phyloP scores from a whole-genome alignment of 2,113 vertebrate genomes.

The Prunella fulvescens region DNA sequence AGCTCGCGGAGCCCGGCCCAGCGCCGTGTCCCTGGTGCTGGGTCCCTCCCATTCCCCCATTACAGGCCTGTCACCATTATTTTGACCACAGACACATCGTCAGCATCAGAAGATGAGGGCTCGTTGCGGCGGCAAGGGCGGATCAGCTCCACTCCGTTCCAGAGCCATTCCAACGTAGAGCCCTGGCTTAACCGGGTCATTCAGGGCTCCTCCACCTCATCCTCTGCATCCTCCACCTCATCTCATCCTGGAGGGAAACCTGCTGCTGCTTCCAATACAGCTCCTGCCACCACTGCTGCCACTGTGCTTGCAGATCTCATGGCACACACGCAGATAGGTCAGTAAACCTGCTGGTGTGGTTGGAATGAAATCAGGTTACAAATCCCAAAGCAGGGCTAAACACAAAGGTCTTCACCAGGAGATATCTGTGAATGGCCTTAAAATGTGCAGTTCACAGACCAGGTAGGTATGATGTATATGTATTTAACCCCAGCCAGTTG shows the following conservation, averaged over 20 bases:
- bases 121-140: conserved; percentile 88
- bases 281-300: conserved; percentile 76
- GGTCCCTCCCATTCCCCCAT: conserved; percentile 34
- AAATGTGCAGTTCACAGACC: neutral
- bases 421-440: neutral
- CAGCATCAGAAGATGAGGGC: conserved; percentile 97
- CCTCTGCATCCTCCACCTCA: conserved; percentile 96
- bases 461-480: conserved; percentile 4
- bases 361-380: neutral
- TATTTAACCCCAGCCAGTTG: neutral
- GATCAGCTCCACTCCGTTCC: conserved; percentile 85
- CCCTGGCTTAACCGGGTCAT: conserved; percentile 93
- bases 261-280: conserved; percentile 71
- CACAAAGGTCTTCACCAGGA: neutral
- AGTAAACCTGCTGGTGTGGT: conserved; percentile 70
- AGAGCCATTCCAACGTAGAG: conserved; percentile 83
- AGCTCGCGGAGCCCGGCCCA: neutral
- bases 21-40: neutral
- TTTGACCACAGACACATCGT: conserved; percentile 94
- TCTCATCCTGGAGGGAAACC: conserved; percentile 92
- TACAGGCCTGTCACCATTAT: conserved; percentile 70
- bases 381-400: neutral
- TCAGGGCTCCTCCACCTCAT: conserved; percentile 98
- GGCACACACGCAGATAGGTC: conserved; percentile 91
- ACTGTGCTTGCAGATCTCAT: conserved; percentile 85